These are phyloP conservation scores for Tauraco erythrolophus DNA, from an alignment of 2,113 vertebrate species.

Conservation along the genomic window DNA sequence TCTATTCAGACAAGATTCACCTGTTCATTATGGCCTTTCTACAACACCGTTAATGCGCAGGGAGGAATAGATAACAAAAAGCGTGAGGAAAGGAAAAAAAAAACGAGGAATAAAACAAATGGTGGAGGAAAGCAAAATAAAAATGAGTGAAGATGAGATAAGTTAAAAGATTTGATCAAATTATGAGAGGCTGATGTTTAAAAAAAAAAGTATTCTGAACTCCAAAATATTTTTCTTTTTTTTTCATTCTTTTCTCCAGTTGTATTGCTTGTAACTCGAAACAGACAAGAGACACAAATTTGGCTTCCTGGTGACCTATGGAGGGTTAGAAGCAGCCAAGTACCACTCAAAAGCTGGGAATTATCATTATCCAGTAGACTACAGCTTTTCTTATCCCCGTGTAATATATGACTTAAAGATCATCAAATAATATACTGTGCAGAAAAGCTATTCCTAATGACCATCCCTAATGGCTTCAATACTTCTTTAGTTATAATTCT, in stretches of 20 bases:
- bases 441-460: constrained; percentile 39
- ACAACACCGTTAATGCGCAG: background rate
- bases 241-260: background rate
- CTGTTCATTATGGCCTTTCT: background rate
- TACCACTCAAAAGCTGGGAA: background rate
- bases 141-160: background rate
- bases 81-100: background rate
- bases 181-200: background rate
- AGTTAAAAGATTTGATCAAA: background rate
- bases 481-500: constrained; percentile 49
- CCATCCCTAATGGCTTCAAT: constrained; percentile 46
- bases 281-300: background rate
- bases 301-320: background rate
- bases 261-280: background rate
- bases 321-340: background rate
- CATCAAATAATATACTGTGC: background rate
- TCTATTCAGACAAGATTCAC: background rate
- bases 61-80: background rate
- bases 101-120: background rate
- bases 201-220: background rate
- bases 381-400: background rate
- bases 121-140: background rate
- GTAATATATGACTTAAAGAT: background rate
- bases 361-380: background rate
- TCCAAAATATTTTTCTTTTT: background rate